Conservation (phyloP, 2,113 vertebrate genomes). For the Sinocyclocheilus anophthalmus region DNA sequence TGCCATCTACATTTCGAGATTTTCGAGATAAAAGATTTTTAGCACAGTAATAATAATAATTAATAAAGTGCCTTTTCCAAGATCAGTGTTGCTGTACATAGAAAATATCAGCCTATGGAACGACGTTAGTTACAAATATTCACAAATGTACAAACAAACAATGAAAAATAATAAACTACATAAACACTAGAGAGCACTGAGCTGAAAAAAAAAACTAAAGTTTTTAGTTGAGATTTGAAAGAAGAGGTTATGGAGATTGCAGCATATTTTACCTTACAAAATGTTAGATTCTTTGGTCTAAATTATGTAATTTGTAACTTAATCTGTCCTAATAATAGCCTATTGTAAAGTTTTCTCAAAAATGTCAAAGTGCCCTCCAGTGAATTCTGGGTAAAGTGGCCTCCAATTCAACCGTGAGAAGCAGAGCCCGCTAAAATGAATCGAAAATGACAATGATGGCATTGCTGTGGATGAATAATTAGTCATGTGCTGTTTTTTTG, state of each 20-base stretch:
- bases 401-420: not conserved
- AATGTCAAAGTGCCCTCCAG: not conserved
- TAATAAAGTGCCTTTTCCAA: not conserved
- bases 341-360: not conserved
- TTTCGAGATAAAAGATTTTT: not conserved
- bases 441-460: not conserved
- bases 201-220: not conserved
- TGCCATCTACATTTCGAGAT: not conserved
- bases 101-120: not conserved
- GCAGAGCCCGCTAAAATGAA: not conserved
- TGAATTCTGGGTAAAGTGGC: not conserved
- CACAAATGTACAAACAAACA: not conserved
- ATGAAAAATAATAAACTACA: not conserved
- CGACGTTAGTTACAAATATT: not conserved
- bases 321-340: not conserved
- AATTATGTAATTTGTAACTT: not conserved
- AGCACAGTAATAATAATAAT: not conserved
- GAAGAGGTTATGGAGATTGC: not conserved
- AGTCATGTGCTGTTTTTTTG: not conserved
- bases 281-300: not conserved
- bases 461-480: constrained; percentile 16
- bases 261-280: not conserved
- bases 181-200: not conserved
- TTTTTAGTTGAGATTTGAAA: not conserved
- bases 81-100: not conserved